These are phyloP conservation scores for Corythornis vintsioides DNA, from an alignment of 2,113 vertebrate genomes.

Conservation along the genomic window DNA sequence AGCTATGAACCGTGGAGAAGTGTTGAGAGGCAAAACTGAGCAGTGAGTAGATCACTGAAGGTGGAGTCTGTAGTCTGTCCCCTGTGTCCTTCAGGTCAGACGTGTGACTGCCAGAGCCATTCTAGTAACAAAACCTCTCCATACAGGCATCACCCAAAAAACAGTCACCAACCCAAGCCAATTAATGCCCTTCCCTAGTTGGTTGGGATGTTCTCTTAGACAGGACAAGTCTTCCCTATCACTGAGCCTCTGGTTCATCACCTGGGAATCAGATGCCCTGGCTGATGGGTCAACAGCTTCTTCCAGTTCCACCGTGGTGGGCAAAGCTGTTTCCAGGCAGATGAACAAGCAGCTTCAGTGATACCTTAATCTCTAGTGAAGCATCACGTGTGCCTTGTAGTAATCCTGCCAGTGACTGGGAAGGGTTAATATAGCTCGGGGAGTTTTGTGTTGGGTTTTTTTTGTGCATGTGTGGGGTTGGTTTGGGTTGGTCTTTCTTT, in stretches of 20 bases:
- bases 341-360: not conserved
- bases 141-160: not conserved
- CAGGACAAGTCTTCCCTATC: not conserved
- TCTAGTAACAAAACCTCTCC: not conserved
- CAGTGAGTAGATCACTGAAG: not conserved
- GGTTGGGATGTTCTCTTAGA: not conserved
- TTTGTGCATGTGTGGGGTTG: too few relatives aligned
- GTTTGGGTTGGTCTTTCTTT: too few relatives aligned
- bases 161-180: not conserved
- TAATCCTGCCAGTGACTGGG: not conserved
- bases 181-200: not conserved
- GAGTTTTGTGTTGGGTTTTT: too few relatives aligned
- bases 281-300: not conserved
- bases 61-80: not conserved
- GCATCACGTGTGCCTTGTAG: not conserved
- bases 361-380: not conserved
- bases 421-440: not conserved
- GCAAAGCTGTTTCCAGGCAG: not conserved
- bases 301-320: rapidly evolving
- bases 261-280: not conserved
- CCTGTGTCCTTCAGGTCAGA: not conserved
- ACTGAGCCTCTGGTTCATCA: not conserved
- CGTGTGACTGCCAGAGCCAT: not conserved
- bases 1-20: not conserved
- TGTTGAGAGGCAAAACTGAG: not conserved